Evolutionary conservation across 2,888 invertebrate species (phyloP), one percentile per base, ranked within the genome.

Genomic region (Muscina levida): DNA sequence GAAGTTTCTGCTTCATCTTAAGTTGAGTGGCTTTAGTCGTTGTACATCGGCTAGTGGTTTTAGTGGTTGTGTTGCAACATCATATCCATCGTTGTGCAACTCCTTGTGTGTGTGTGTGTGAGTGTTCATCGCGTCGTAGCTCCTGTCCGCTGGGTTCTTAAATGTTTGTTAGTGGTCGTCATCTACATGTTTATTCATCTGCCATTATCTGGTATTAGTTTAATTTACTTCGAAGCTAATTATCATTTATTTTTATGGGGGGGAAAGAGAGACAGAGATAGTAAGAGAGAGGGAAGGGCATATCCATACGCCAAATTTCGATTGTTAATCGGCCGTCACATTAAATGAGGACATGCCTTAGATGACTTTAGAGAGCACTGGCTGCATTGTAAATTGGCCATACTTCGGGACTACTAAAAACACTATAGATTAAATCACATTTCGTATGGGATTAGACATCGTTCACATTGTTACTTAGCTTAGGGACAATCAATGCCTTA

Each of bases 141-240:
- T 31, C 4, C 31, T 31, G 17, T 5, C 22, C 22, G 17, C 19
- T 51, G 31, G 31, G 31, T 3, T 31, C 31, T 8, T 31, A 3
- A 8, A 13, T 26, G 56, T 17, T 26, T 53, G 6, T 37, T 67
- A 24, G 37, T 68, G 4, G 26, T 62, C 46, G 19, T 56, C 46
- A 53, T 51, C 74, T 74, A 66, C 53, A 31, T 74, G 37, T 71
- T 65, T 48, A 68, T 68, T 65, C 57, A 57, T 72, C 51, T 48
- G 72, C 62, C 77, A 72, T 77, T 81, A 77, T 77, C 72, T 72
- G 72, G 81, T n/a, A 77, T 81, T 75, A 77, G 65, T 37, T 77
- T 65, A 81, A 81, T 62, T 77, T 72, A 67, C 71, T 77, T 72
- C 42, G 57, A 67, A 81, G 74, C 72, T 77, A 65, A 46, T 81